Evolutionary conservation across 2,797 vertebrate genomes (phyloP).

Genomic region (Manis pentadactyla): DNA sequence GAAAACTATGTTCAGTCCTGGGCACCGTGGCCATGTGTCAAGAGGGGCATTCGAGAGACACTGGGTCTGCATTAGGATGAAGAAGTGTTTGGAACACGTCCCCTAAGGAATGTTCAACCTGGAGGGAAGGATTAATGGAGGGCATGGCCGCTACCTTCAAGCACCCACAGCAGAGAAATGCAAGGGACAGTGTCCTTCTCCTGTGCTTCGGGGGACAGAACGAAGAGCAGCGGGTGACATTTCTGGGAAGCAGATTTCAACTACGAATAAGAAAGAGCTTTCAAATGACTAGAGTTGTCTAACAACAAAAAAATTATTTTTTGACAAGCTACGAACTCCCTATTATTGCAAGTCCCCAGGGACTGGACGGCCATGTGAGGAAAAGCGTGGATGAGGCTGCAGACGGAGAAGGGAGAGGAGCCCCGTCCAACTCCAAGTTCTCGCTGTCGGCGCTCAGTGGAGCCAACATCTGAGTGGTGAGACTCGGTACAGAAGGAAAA

Average conservation of each 20-base stretch:
- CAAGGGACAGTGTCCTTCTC: background rate
- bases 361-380: background rate
- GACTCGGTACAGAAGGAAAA: conserved; percentile 1
- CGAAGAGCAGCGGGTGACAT: background rate
- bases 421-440: background rate
- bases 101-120: background rate
- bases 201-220: background rate
- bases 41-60: background rate
- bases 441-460: background rate
- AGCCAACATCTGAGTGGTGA: background rate
- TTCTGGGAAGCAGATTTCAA: conserved; percentile 41
- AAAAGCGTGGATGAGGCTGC: background rate
- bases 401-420: background rate
- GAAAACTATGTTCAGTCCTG: background rate
- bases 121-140: background rate
- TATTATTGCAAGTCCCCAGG: background rate
- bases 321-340: background rate
- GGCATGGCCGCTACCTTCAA: conserved; percentile 11
- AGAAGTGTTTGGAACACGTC: background rate
- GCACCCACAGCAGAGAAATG: background rate
- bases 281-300: conserved; percentile 40
- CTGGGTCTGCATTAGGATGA: background rate
- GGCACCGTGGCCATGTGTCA: background rate
- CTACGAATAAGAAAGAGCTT: conserved; percentile 41
- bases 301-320: background rate